Evolutionary conservation across 2,888 invertebrate genomes (phyloP), one percentile per base, ranked within the genome.

Genomic region (Drosophila rellima): DNA sequence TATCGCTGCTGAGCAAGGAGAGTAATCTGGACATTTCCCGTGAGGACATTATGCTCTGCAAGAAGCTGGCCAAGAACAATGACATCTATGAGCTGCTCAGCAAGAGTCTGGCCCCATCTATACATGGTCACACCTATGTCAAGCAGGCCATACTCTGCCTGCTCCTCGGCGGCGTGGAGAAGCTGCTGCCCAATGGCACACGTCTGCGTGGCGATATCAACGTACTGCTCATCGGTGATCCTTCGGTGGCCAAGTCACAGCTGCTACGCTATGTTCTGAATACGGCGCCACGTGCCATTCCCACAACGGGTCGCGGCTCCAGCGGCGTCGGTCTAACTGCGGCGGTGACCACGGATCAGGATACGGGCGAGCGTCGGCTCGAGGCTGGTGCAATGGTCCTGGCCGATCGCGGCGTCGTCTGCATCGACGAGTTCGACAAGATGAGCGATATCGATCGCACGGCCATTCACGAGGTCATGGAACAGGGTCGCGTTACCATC

Each of bases 371-470:
- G 76, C 93, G 96, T 54, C 94, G 98, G 37, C 92, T 99, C 65
- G 99, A 99, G 93, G 99, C 99, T 0, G 99, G 99, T 74, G 99
- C 99, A 61, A 99, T 99, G 99, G 99, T 99, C n/a, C 93, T 99
- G 37, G 99, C 99, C 0, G 99, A 99, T 93, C 95, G 99, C 66
- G 99, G 99, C 26, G 97, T 99, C 50, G 99, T 99, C 48, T 99
- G 99, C 92, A 95, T 95, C 74, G 93, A 99, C 93, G 99, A 99
- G 93, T 99, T 99, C 93, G 99, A 99, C 93, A 98, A 98, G 94
- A 99, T 99, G 99, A 98, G 98, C 0, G 99, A 99, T 93, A 96
- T 99, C 71, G 99, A 99, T 93, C 95, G 99, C 88, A 99, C 99
- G 0, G 99, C 99, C 39, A 99, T 99, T 79, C 99, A 99, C 93